These are phyloP conservation scores for Brachionus calyciflorus DNA, from an alignment of 1,140 invertebrate species.

Conservation along the genomic window DNA sequence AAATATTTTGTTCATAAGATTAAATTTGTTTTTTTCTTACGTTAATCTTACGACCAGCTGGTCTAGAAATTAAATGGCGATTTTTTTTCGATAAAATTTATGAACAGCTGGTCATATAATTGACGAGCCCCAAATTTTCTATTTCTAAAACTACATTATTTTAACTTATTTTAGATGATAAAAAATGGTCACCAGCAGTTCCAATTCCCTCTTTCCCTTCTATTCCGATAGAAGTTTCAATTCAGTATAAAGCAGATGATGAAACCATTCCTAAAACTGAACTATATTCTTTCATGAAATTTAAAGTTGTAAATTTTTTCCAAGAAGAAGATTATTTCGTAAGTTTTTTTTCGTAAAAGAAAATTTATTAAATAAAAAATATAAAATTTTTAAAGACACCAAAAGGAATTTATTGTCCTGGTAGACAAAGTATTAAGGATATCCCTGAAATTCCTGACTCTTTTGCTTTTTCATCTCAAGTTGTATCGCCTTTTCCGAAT, in stretches of 20 bases:
- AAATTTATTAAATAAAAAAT: no score
- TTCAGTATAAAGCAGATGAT: background rate
- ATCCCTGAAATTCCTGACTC: background rate
- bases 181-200: background rate
- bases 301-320: background rate
- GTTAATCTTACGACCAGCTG: no score
- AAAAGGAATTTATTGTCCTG: conserved; percentile 39
- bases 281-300: background rate
- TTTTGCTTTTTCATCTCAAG: conserved; percentile 24
- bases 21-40: no score
- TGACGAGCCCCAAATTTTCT: no score
- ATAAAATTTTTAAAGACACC: no score
- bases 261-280: background rate
- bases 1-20: no score
- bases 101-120: no score
- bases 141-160: no score
- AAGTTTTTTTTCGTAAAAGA: no score
- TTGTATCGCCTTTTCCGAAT: conserved; percentile 8
- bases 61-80: no score
- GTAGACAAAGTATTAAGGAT: background rate
- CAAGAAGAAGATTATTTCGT: conserved; percentile 35
- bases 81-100: no score
- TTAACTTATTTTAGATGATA: background rate
- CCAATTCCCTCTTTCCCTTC: background rate
- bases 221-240: background rate